Evolutionary conservation across 2,797 vertebrate genomes (phyloP).

Genomic region (Liasis olivaceus): DNA sequence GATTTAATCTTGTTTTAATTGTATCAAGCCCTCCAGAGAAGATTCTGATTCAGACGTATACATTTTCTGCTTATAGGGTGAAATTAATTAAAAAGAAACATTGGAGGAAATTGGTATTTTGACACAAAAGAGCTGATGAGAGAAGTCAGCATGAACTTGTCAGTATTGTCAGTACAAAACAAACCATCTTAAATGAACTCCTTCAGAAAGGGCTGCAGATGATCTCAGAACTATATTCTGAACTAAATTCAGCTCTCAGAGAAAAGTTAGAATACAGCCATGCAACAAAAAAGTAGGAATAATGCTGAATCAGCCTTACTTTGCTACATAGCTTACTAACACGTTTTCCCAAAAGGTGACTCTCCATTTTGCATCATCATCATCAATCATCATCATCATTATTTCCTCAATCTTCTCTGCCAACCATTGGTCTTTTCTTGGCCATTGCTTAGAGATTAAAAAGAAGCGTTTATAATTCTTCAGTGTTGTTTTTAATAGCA

Average conservation of each 20-base stretch:
- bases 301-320: background rate
- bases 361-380: background rate
- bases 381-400: too few species aligned
- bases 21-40: background rate
- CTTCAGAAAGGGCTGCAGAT: background rate
- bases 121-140: background rate
- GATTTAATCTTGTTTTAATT: background rate
- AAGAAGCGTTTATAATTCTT: slow-evolving; percentile 75
- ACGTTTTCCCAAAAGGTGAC: too few species aligned
- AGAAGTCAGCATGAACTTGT: background rate
- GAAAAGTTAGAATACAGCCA: background rate
- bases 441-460: slow-evolving; percentile 69
- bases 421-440: slow-evolving; percentile 47
- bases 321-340: background rate
- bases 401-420: background rate
- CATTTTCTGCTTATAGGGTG: background rate
- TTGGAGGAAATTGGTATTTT: background rate
- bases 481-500: slow-evolving; percentile 68
- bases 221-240: background rate
- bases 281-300: background rate
- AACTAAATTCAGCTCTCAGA: too few species aligned
- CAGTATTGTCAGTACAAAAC: background rate
- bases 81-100: background rate
- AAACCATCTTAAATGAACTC: background rate
- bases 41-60: background rate